Evolutionary conservation across 2,888 invertebrate genomes (phyloP).

Genomic region (Toxonevra muliebris): DNA sequence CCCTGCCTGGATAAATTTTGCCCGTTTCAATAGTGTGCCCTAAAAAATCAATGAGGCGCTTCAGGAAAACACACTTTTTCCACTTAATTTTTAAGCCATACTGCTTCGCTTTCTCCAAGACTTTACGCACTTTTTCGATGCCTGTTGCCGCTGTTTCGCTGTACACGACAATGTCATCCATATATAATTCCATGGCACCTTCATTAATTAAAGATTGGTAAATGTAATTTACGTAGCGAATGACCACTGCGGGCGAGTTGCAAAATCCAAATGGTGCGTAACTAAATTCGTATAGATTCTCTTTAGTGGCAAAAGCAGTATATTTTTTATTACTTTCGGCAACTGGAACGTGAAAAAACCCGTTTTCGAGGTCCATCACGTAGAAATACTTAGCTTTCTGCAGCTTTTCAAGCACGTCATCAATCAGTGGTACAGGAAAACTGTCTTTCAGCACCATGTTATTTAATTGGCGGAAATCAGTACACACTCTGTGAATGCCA

Average conservation of each 20-base stretch:
- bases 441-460: conserved; percentile 52
- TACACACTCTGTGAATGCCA: conserved; percentile 43
- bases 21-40: not conserved
- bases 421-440: not conserved
- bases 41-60: not conserved
- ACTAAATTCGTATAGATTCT: not conserved
- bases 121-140: not conserved
- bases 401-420: conserved; percentile 17
- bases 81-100: not conserved
- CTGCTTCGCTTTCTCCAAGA: not conserved
- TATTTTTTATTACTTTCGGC: conserved; percentile 4
- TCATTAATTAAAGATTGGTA: conserved; percentile 32
- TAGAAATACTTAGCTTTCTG: not conserved
- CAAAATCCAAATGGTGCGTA: conserved; percentile 31
- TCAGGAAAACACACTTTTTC: not conserved
- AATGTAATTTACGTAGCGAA: conserved; percentile 31
- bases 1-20: not conserved
- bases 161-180: conserved; percentile 4
- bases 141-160: not conserved
- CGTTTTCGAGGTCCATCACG: conserved; percentile 13
- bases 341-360: conserved; percentile 9
- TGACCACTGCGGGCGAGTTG: conserved; percentile 32
- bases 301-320: conserved; percentile 1
- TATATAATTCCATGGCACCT: conserved; percentile 3
- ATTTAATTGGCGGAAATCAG: conserved; percentile 61